phyloP scores from a whole-genome alignment of 2,888 invertebrate genomes.

The Dicranocentrus wangi region DNA sequence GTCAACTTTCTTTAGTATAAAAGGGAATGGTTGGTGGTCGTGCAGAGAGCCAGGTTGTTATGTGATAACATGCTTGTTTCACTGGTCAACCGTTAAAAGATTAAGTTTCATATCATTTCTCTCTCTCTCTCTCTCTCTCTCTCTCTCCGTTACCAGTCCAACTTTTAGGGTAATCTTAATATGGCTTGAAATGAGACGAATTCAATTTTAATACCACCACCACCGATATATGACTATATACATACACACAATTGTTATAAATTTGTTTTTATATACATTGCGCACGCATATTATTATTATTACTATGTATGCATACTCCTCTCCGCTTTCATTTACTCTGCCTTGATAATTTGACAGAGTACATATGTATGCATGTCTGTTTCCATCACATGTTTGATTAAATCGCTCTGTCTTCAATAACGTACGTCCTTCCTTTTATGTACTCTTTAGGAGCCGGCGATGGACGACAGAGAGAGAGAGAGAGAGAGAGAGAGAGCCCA shows the following conservation, averaged over 20 bases:
- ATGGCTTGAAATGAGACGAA: background rate
- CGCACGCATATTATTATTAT: too few species aligned
- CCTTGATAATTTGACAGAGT: background rate
- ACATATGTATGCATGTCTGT: conserved; percentile 11
- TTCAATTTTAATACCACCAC: too few species aligned
- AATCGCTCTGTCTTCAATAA: background rate
- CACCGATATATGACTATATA: conserved; percentile 1
- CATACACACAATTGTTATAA: conserved; percentile 1
- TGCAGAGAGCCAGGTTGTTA: conserved; percentile 43
- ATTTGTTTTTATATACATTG: too few species aligned
- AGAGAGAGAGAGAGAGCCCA: background rate
- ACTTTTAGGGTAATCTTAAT: conserved; percentile 15
- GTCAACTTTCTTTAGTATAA: conserved; percentile 21
- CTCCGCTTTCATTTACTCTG: background rate
- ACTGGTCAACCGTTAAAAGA: conserved; percentile 59
- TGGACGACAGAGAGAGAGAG: too few species aligned
- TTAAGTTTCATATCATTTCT: conserved; percentile 32
- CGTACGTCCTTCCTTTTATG: too few species aligned
- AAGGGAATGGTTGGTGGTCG: conserved; percentile 38
- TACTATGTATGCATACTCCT: too few species aligned
- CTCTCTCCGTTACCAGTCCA: background rate
- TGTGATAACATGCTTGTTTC: conserved; percentile 55
- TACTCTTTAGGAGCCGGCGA: background rate
- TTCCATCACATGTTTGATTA: conserved; percentile 14
- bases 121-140: background rate